phyloP scores from a whole-genome alignment of 1,140 invertebrate genomes.

The Pteromalus puparum region DNA sequence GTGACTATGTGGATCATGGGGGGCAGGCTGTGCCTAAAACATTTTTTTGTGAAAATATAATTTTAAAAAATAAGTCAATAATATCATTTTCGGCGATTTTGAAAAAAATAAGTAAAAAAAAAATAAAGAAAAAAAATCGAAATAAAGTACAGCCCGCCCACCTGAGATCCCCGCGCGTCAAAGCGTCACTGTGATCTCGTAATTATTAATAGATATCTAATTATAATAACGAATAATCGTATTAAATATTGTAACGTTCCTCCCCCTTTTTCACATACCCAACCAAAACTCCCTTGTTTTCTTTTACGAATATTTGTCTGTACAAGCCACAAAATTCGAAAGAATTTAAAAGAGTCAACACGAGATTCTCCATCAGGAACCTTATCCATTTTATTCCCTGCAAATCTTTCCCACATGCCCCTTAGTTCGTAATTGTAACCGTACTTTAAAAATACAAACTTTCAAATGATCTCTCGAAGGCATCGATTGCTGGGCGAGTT shows the following conservation, averaged over 20 bases:
- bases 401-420: neutral
- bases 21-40: constrained; percentile 69
- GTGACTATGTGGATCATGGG: constrained; percentile 75
- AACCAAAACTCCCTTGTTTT: constrained; percentile 41
- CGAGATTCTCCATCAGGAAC: constrained; percentile 16
- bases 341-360: constrained; percentile 33
- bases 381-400: neutral
- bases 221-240: constrained; percentile 73
- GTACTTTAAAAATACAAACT: constrained; percentile 66
- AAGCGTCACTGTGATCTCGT: constrained; percentile 77
- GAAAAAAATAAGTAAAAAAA: constrained; percentile 48
- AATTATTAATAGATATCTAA: constrained; percentile 75
- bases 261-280: constrained; percentile 51
- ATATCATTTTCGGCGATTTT: constrained; percentile 34
- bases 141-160: constrained; percentile 69
- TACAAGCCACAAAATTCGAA: constrained; percentile 32
- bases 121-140: constrained; percentile 28
- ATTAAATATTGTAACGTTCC: constrained; percentile 71
- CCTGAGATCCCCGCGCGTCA: constrained; percentile 75
- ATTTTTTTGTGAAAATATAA: constrained; percentile 50
- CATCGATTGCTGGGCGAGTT: constrained; percentile 63
- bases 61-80: constrained; percentile 17
- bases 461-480: constrained; percentile 74
- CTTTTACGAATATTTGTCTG: constrained; percentile 45
- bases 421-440: constrained; percentile 67